Conservation (phyloP, 2,797 vertebrate genomes). For the Petrocephalus schoutedeni region DNA sequence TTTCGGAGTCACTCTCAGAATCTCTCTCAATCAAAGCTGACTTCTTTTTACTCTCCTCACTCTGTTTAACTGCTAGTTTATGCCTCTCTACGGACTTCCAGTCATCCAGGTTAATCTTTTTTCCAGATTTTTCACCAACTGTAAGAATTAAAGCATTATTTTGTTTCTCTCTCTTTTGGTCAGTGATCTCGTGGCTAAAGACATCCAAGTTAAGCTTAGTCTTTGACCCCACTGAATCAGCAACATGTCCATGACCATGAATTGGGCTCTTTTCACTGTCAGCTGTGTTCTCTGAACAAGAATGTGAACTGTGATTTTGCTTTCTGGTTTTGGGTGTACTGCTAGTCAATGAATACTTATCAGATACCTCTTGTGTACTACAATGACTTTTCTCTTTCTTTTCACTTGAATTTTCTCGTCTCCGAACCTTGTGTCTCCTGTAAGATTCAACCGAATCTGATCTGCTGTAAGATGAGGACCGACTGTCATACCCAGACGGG, state of each 20-base stretch:
- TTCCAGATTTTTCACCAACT: conserved; percentile 54
- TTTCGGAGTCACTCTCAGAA: conserved; percentile 78
- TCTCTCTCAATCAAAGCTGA: conserved; percentile 70
- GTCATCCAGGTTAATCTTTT: conserved; percentile 38
- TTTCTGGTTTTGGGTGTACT: conserved; percentile 37
- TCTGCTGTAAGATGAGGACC: conserved; percentile 65
- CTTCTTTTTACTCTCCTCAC: conserved; percentile 52
- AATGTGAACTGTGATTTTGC: conserved; percentile 47
- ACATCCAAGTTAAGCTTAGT: conserved; percentile 39
- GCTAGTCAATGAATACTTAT: conserved; percentile 43
- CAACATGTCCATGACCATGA: conserved; percentile 21
- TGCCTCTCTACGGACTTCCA: conserved; percentile 33
- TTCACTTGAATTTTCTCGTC: conserved; percentile 44
- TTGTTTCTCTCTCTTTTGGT: conserved; percentile 46
- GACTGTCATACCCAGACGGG: conserved; percentile 56
- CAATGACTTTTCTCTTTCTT: conserved; percentile 57
- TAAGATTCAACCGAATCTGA: conserved; percentile 72
- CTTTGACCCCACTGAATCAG: conserved; percentile 37
- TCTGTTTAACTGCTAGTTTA: conserved; percentile 44
- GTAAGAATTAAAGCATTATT: conserved; percentile 37
- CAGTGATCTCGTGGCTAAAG: conserved; percentile 29
- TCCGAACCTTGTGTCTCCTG: conserved; percentile 46
- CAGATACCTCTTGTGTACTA: conserved; percentile 52
- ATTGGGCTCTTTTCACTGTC: conserved; percentile 52
- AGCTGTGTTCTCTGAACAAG: conserved; percentile 57